Evolutionary conservation across 2,113 vertebrate species (phyloP).

Genomic region (Petrocephalus zakoni): DNA sequence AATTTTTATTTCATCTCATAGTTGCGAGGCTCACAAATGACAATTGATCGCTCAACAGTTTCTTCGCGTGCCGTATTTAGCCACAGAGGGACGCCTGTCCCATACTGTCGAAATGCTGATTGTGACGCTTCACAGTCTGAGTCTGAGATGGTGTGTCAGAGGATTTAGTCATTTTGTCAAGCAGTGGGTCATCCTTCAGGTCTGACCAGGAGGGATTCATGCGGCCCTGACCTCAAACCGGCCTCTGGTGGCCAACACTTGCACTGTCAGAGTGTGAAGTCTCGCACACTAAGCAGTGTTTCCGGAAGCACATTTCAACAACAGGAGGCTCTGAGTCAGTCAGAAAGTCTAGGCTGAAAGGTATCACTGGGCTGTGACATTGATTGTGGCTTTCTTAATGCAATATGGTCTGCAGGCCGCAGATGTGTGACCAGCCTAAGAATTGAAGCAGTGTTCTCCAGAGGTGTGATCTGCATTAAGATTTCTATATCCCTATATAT

Average conservation of each 20-base stretch:
- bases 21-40: background rate
- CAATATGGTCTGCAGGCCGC: conserved; percentile 8
- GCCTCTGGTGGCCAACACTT: background rate
- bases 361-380: conserved; percentile 7
- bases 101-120: background rate
- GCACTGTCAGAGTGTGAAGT: background rate
- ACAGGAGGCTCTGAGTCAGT: background rate
- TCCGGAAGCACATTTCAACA: background rate
- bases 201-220: background rate
- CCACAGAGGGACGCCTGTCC: background rate
- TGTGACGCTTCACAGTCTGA: background rate
- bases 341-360: conserved; percentile 3
- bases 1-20: background rate
- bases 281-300: background rate
- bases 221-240: background rate
- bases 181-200: background rate
- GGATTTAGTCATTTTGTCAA: background rate
- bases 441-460: background rate
- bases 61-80: background rate
- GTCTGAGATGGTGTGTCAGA: background rate
- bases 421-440: conserved; percentile 14
- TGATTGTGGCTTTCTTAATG: conserved; percentile 3
- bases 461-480: conserved; percentile 20
- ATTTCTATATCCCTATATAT: conserved; percentile 54
- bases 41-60: background rate